Evolutionary conservation across 2,797 vertebrate species (phyloP), one percentile per base, ranked within the genome.

Genomic region (Lutjanus argentimaculatus): DNA sequence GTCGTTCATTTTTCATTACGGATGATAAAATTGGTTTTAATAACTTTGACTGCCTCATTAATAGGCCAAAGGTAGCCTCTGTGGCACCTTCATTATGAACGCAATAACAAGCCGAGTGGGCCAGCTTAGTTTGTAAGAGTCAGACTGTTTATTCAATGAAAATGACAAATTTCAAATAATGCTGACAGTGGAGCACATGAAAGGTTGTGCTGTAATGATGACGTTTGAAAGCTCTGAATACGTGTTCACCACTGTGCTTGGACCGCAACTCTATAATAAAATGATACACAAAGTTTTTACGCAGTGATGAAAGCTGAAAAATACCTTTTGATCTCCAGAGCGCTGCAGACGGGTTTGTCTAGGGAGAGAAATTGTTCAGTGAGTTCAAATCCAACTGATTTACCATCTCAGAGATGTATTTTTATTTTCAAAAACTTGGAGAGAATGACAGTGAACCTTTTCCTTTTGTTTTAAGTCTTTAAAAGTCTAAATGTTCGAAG

Each of bases 141-240:
- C 82, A 17, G 66, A 57, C 79, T 22, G 87, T 90, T 90, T 89
- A 77, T 71, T 77, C 72, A 63, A 57, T 7, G 56, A 42, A 77
- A 84, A 88, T 77, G 86, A 88, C 85, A 88, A 76, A 85, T 87
- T 85, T 78, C 21, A 80, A 75, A 80, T 87, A 83, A 85, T 64
- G 53, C 65, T 2, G 73, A 80, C 51, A 16, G 58, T 56, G 15
- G 1, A 22, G 46, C 58, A 85, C 81, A 86, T 87, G 76, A 91
- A 92, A 88, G 79, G 80, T 78, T 88, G 85, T 78, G 42, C 77
- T 21, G 75, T 88, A 89, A 91, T 78, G 80, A 87, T 68, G 80
- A 57, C 85, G 86, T 84, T 51, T 67, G 79, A 55, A 62, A 46
- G 69, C 69, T 57, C 55, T 49, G 57, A 78, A 48, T 67, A 56